These are phyloP conservation scores for Clistopyga incitator DNA, from an alignment of 2,888 invertebrate species.

Conservation along the genomic window DNA sequence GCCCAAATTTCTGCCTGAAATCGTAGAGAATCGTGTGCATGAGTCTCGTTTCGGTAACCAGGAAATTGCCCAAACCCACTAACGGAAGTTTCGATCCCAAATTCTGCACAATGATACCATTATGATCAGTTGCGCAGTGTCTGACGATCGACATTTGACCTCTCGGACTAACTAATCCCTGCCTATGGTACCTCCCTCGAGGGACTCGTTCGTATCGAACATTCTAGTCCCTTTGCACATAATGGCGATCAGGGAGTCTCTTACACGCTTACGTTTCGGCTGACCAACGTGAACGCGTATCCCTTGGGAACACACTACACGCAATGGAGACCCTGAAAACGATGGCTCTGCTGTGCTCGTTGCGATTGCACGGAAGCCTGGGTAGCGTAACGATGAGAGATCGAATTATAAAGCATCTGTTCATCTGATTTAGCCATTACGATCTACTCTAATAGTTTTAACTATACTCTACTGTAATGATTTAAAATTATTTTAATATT, in stretches of 20 bases:
- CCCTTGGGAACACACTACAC: slow-evolving; percentile 55
- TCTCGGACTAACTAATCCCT: slow-evolving; percentile 14
- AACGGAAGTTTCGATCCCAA: not conserved
- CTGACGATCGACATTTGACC: slow-evolving; percentile 15
- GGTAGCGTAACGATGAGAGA: slow-evolving; percentile 1
- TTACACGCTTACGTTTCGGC: slow-evolving; percentile 28
- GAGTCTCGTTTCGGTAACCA: too few relatives aligned
- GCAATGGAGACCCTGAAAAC: not conserved
- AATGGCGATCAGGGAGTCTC: slow-evolving; percentile 43
- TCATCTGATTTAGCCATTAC: slow-evolving; percentile 2
- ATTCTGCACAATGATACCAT: not conserved
- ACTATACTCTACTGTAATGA: too few relatives aligned
- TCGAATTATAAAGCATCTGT: slow-evolving; percentile 12
- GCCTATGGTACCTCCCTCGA: slow-evolving; percentile 23
- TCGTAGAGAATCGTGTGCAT: too few relatives aligned
- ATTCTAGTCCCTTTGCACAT: slow-evolving; percentile 25
- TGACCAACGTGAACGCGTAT: slow-evolving; percentile 55
- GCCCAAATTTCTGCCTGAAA: too few relatives aligned
- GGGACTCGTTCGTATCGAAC: slow-evolving; percentile 58
- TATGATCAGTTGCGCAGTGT: not conserved
- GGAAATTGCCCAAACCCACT: not conserved
- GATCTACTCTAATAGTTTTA: slow-evolving; percentile 14
- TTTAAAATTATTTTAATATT: too few relatives aligned
- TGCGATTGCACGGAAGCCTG: not conserved
- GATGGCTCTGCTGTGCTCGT: slow-evolving; percentile 6